Evolutionary conservation across 1,140 invertebrate species (phyloP), one percentile per base, ranked within the genome.

Genomic region (Arctopsyche grandis): DNA sequence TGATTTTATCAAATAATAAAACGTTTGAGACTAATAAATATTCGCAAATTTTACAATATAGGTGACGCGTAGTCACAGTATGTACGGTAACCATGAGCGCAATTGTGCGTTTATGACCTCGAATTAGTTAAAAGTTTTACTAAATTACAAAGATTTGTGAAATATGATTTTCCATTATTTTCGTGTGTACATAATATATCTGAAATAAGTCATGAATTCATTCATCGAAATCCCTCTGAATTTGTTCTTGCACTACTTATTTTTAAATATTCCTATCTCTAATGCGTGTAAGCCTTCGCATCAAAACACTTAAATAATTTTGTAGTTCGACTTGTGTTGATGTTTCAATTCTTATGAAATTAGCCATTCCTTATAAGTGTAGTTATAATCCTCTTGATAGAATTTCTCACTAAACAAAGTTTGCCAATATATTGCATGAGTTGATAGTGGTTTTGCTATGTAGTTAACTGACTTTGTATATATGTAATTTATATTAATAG

Each of bases 401-500:
- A 81, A 79, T 79, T 81, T 79, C 7, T 26, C 75, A 78, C 58
- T 58, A 78, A 79, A 46, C 21, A 76, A 46, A 73, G 69, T 77
- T 79, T 73, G 78, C 80, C 69, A 79, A 79, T 79, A 79, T 81
- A 52, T 75, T 82, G 81, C 29, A 74, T 75, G 77, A 58, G 74
- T 76, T 77, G 69, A 74, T 52, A 60, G 22, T 44, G 24, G 74
- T 63, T 75, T n/a, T 16, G 74, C 74, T 46, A 60, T 44, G 48
- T 14, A 24, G 71, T 29, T 26, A 77, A 75, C 21, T 74, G 71
- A 22, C 46, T 71, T 82, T 82, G 81, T 82, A 82, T 69, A 82
- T 82, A 82, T 82, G 81, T 82, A 82, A 82, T 82, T 82, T 80
- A 80, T 80, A 82, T 79, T 80, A 52, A 80, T 82, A 80, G 76